Evolutionary conservation across 1,140 invertebrate species (phyloP).

Genomic region (Drosophila teissieri): DNA sequence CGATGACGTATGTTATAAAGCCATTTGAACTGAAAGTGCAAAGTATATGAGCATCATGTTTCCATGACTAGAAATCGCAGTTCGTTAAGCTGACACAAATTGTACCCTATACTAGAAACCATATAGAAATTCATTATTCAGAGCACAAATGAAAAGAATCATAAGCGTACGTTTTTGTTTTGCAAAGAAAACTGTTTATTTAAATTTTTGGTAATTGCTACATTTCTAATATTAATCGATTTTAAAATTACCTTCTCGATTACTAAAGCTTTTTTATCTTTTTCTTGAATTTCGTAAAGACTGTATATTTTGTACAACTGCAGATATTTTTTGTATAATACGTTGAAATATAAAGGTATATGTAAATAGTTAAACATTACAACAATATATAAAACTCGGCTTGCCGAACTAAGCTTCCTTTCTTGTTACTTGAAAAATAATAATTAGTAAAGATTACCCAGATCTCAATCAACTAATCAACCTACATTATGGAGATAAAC

Average conservation of each 20-base stretch:
- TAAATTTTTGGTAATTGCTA: too few relatives aligned
- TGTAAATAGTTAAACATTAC: neutral
- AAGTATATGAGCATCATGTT: neutral
- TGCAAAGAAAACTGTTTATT: neutral
- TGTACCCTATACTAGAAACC: neutral
- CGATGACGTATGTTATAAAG: slow-evolving; percentile 91
- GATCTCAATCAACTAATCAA: too few relatives aligned
- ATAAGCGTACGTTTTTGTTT: neutral
- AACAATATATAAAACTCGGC: neutral
- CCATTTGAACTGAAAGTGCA: neutral
- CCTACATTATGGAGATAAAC: too few relatives aligned
- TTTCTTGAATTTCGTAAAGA: neutral
- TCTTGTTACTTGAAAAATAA: neutral
- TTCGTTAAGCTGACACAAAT: neutral
- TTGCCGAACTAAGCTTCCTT: neutral
- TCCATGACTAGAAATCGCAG: neutral
- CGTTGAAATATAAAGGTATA: too few relatives aligned
- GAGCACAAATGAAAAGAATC: neutral
- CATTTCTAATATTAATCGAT: too few relatives aligned
- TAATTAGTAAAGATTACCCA: too few relatives aligned
- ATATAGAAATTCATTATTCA: slow-evolving; percentile 1
- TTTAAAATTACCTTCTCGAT: neutral
- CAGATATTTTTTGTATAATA: too few relatives aligned
- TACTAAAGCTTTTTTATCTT: neutral
- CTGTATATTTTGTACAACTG: too few relatives aligned